A percentile compares a stretch with the other conserved stretches of the same genome.
Evolutionary conservation across 2,888 invertebrate species (phyloP).

Genomic region (Drosophila quinaria): DNA sequence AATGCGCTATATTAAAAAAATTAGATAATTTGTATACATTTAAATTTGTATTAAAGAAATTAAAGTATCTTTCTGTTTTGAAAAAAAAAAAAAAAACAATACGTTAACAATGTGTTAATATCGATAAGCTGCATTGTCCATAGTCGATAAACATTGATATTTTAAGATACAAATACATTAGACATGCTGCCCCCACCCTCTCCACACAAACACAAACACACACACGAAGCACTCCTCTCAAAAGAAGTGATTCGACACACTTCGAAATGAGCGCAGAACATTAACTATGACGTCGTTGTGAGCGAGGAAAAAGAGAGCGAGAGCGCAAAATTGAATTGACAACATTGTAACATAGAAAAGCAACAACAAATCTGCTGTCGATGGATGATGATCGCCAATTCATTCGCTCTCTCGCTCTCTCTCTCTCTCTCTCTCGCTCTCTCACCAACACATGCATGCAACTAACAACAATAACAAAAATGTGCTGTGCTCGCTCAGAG

Average conservation of each 20-base stretch:
- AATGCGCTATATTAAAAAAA: background rate
- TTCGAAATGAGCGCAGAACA: too few species aligned
- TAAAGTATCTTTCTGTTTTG: background rate
- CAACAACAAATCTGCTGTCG: background rate
- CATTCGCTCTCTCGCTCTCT: background rate
- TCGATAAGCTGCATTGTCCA: background rate
- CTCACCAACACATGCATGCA: background rate
- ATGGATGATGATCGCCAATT: constrained; percentile 10
- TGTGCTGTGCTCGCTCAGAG: background rate
- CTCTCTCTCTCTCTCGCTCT: background rate
- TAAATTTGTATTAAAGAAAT: too few species aligned
- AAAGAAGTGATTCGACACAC: constrained; percentile 9
- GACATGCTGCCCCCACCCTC: background rate
- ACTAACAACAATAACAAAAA: background rate
- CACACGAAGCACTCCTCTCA: background rate
- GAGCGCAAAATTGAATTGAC: constrained; percentile 13
- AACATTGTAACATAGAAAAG: constrained; percentile 8
- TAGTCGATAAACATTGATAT: constrained; percentile 1
- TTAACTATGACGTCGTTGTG: background rate
- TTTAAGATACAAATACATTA: background rate
- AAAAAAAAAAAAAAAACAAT: background rate
- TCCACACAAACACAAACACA: background rate
- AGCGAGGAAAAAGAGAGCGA: constrained; percentile 1
- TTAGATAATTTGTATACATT: background rate
- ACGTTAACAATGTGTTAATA: background rate